Percentiles rank a stretch among this genome's conserved stretches.
phyloP scores from a whole-genome alignment of 2,888 invertebrate genomes.

The Stegana nigrithorax region DNA sequence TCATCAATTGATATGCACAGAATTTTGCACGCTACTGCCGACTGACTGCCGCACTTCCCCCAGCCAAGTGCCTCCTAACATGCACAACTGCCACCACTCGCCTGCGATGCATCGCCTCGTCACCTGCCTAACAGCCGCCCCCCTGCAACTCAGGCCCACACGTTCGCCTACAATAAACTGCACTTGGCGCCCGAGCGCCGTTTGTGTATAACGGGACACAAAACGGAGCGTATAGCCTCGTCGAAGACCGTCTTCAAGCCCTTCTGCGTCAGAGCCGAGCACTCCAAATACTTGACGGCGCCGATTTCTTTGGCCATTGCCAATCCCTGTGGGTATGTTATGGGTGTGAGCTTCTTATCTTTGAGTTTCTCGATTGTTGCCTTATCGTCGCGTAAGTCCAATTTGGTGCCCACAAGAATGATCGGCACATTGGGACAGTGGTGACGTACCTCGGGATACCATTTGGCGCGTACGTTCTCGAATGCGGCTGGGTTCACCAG shows the following conservation, averaged over 20 bases:
- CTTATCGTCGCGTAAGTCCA: conserved; percentile 66
- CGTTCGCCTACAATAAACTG: conserved; percentile 44
- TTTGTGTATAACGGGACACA: conserved; percentile 63
- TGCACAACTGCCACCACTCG: background rate
- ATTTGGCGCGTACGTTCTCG: conserved; percentile 66
- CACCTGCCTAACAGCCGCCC: background rate
- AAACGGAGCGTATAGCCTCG: conserved; percentile 66
- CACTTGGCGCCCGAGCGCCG: conserved; percentile 40
- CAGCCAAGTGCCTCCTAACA: no score
- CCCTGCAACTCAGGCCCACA: background rate
- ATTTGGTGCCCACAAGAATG: conserved; percentile 64
- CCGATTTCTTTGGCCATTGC: conserved; percentile 67
- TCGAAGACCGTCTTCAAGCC: conserved; percentile 66
- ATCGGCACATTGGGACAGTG: conserved; percentile 66
- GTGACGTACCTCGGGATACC: conserved; percentile 67
- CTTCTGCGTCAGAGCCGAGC: conserved; percentile 65
- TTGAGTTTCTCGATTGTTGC: conserved; percentile 65
- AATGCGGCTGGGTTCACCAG: conserved; percentile 66
- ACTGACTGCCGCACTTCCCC: no score
- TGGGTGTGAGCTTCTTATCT: conserved; percentile 66
- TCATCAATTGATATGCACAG: no score
- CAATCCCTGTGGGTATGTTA: conserved; percentile 66
- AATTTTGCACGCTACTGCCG: no score
- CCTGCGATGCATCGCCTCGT: no score
- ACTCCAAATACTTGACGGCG: conserved; percentile 65